A percentile compares a stretch with the other conserved stretches of the same genome.
Conservation (phyloP, 2,113 vertebrate species). For the Climacteris rufus region DNA sequence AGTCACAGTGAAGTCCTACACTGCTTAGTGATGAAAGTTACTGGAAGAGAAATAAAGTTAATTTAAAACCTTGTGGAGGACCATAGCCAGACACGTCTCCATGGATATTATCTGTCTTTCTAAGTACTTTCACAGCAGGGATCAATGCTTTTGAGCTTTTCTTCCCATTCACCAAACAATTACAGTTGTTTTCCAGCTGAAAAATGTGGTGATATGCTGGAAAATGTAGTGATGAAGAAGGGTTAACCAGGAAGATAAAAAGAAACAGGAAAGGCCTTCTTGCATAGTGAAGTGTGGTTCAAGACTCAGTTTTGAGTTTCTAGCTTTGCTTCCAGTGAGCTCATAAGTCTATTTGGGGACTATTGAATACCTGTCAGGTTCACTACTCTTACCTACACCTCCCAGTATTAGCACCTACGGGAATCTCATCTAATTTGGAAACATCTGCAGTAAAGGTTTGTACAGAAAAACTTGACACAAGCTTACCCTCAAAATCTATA, state of each 20-base stretch:
- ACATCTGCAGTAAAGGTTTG: not conserved
- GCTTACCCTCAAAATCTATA: not conserved
- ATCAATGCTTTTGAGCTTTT: not conserved
- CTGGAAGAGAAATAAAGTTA: not conserved
- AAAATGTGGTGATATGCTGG: not conserved
- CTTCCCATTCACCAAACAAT: not conserved
- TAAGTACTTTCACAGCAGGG: not conserved
- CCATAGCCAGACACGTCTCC: not conserved
- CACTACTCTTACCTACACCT: not conserved
- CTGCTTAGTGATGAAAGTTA: not conserved
- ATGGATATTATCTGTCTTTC: not conserved
- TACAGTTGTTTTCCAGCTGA: not conserved
- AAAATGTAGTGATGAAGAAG: not conserved
- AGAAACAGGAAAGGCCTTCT: not conserved
- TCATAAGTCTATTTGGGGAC: not conserved
- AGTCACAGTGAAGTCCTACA: not conserved
- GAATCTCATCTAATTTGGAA: not conserved
- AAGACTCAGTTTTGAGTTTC: not conserved
- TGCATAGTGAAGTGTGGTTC: not conserved
- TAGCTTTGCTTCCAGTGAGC: not conserved
- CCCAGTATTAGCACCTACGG: not conserved
- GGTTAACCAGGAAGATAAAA: not conserved
- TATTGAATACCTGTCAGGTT: not conserved
- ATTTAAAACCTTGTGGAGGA: not conserved
- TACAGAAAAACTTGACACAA: not conserved